Percentiles rank a stretch among this genome's conserved stretches.
Evolutionary conservation across 1,140 invertebrate species (phyloP).

Genomic region (Plectrocnemia conspersa): DNA sequence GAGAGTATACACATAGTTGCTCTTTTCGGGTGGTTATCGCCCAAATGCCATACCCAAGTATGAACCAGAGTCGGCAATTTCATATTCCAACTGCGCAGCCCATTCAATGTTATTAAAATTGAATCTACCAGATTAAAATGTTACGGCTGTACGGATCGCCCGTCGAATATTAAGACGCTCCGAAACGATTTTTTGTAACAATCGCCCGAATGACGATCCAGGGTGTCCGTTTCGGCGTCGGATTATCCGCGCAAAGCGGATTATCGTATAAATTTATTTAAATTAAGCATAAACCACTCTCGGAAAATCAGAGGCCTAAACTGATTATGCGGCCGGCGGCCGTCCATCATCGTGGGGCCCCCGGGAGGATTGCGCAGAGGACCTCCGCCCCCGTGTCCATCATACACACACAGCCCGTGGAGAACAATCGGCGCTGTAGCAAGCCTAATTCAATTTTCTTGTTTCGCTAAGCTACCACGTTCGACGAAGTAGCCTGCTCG

Average conservation of each 20-base stretch:
- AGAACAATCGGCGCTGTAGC: conserved; percentile 1
- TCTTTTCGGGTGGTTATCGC: too few relatives aligned
- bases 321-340: conserved; percentile 22
- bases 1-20: too few relatives aligned
- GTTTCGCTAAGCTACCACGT: neutral
- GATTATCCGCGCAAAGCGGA: neutral
- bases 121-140: too few relatives aligned
- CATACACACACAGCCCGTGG: conserved; percentile 4
- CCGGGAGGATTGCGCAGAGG: neutral
- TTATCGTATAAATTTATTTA: conserved; percentile 22
- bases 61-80: too few relatives aligned
- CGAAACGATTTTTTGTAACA: too few relatives aligned
- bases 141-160: too few relatives aligned
- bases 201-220: too few relatives aligned
- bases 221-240: neutral
- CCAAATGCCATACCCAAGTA: too few relatives aligned
- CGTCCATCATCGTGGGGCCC: conserved; percentile 17
- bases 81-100: too few relatives aligned
- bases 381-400: conserved; percentile 8
- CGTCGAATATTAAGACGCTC: too few relatives aligned
- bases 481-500: too few relatives aligned
- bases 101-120: too few relatives aligned
- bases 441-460: conserved; percentile 1
- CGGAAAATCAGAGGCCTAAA: conserved; percentile 19
- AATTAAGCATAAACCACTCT: conserved; percentile 20